Evolutionary conservation across 1,140 invertebrate species (phyloP), one percentile per base, ranked within the genome.

Genomic region (Panagrolaimus sp.): DNA sequence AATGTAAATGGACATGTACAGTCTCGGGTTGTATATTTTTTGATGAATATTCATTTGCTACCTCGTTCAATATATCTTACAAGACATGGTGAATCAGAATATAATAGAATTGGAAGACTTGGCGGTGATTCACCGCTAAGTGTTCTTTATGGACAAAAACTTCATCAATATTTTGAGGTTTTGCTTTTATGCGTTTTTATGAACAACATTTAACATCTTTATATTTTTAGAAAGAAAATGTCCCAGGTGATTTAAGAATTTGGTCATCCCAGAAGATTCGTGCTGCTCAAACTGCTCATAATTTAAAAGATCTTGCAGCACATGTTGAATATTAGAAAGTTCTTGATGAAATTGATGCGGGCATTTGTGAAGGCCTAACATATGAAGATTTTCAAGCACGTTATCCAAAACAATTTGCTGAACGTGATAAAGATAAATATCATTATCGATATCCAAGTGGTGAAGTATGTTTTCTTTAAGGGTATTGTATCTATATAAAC

Each of bases 31-130:
- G 94, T 97, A 3, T 98, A 98, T 84, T 98, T 98, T 84, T 86
- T 98, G n/a, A 99, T 99, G 96, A 99, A 99, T 84, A 98, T 98
- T 83, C 95, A 98, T 84, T 95, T 98, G 67, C 90, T 93, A 61
- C 95, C 95, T 8, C 87, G 96, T 72, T 97, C 94, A 14, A 98
- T 99, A 78, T 81, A 81, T 66, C 69, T 81, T 23, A 96, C 93
- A 1, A 88, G 94, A 88, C 96, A 99, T 84, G 96, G 96, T n/a
- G 96, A 99, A 84, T 95, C 91, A 82, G 87, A 90, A 75, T 91
- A 94, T 86, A 99, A 99, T 85, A 83, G 95, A 16, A 87, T 90
- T 51, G 93, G 95, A 0, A 86, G 92, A 53, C 98, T 99, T 76
- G 96, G 96, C 11, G 96, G 96, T 9, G 94, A 99, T 86, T 91